Percentiles rank a stretch among this genome's conserved stretches.
phyloP scores from a whole-genome alignment of 2,888 invertebrate genomes.

The Tetrapedia diversipes region DNA sequence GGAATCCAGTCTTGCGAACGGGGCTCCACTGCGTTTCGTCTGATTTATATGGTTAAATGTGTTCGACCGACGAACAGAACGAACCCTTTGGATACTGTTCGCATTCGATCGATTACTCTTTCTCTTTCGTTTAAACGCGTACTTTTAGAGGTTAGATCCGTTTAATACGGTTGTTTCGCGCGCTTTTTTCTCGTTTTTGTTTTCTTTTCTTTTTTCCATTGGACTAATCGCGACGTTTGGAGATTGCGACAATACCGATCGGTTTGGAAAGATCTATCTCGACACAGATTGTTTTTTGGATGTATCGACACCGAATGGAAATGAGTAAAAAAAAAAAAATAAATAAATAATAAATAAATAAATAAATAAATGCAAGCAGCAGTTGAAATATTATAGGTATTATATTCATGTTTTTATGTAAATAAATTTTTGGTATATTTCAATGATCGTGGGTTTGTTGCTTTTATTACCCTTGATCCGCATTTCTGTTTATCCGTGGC shows the following conservation, averaged over 20 bases:
- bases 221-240: conserved; percentile 65
- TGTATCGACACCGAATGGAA: conserved; percentile 63
- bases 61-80: conserved; percentile 36
- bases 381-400: conserved; percentile 79
- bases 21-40: conserved; percentile 53
- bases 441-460: conserved; percentile 63
- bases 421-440: conserved; percentile 82
- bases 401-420: conserved; percentile 82
- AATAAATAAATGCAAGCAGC: conserved; percentile 72
- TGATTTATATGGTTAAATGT: conserved; percentile 37
- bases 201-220: conserved; percentile 1
- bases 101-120: conserved; percentile 61
- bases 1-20: conserved; percentile 46
- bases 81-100: conserved; percentile 53
- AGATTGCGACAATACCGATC: conserved; percentile 75
- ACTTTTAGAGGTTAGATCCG: conserved; percentile 59
- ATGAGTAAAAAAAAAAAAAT: conserved; percentile 53
- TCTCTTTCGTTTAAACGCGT: conserved; percentile 51
- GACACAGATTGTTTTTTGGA: conserved; percentile 64
- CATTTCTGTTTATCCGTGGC: neutral
- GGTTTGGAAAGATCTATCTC: conserved; percentile 60
- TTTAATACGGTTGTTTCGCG: conserved; percentile 57
- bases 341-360: no score
- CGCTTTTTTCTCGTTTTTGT: neutral
- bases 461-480: neutral